Evolutionary conservation across 2,113 vertebrate species (phyloP).

Genomic region (Macquaria australasica): DNA sequence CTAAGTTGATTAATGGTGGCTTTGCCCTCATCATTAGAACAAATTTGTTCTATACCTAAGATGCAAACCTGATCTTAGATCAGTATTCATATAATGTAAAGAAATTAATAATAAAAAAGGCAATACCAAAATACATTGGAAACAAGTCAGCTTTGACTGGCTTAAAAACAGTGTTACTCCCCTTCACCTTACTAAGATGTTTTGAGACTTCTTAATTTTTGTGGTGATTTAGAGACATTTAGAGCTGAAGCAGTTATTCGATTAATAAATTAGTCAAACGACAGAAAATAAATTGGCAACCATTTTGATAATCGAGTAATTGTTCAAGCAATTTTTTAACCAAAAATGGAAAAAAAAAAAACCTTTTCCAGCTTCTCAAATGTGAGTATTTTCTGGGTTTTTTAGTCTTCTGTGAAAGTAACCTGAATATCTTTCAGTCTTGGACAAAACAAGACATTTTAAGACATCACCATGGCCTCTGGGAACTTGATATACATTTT

Average conservation of each 20-base stretch:
- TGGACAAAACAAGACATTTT: background rate
- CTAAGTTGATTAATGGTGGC: background rate
- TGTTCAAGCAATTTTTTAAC: no score
- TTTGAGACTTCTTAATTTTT: background rate
- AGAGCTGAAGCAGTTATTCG: background rate
- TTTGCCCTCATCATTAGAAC: background rate
- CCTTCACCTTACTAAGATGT: background rate
- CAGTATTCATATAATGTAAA: background rate
- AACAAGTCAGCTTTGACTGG: background rate
- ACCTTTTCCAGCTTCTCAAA: no score
- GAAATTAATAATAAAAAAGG: background rate
- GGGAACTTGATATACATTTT: background rate
- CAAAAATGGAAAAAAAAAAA: no score
- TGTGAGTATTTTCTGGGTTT: no score
- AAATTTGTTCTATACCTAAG: background rate
- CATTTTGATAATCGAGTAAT: background rate
- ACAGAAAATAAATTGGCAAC: background rate
- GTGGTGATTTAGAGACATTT: background rate
- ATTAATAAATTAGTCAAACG: background rate
- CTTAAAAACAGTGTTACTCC: background rate
- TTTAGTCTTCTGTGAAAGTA: no score
- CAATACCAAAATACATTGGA: background rate
- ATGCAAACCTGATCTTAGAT: background rate
- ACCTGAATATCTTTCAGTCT: background rate
- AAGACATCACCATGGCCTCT: background rate